phyloP scores from a whole-genome alignment of 2,113 vertebrate species.

The Phasianus colchicus region DNA sequence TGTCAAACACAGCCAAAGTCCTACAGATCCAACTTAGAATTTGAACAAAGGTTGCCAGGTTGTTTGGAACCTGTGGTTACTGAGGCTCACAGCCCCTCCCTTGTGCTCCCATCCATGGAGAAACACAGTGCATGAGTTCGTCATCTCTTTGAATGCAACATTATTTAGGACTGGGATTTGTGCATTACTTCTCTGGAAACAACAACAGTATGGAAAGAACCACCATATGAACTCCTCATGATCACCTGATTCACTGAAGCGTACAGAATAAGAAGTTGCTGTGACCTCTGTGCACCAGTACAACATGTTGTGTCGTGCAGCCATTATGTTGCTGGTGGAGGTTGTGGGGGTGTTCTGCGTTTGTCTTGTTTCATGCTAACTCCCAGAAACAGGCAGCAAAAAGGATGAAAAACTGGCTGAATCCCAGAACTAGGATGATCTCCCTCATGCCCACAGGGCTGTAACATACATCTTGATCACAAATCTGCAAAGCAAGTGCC shows the following conservation, averaged over 20 bases:
- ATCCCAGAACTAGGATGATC: background rate
- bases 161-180: background rate
- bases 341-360: background rate
- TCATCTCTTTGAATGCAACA: background rate
- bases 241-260: background rate
- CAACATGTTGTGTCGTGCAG: background rate
- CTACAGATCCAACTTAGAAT: accelerated
- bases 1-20: background rate
- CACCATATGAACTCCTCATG: background rate
- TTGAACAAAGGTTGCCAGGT: background rate
- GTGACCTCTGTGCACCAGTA: background rate
- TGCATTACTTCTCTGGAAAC: background rate
- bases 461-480: accelerated
- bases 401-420: background rate
- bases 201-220: background rate
- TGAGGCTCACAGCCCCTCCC: accelerated
- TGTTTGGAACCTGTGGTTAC: background rate
- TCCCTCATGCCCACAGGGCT: background rate
- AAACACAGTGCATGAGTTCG: background rate
- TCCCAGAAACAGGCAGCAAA: background rate
- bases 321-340: background rate
- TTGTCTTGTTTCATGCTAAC: background rate
- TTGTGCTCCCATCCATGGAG: background rate
- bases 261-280: background rate
- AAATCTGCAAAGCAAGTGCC: accelerated